These are phyloP conservation scores for Pimpla rufipes DNA, from an alignment of 2,888 invertebrate genomes.

Conservation along the genomic window DNA sequence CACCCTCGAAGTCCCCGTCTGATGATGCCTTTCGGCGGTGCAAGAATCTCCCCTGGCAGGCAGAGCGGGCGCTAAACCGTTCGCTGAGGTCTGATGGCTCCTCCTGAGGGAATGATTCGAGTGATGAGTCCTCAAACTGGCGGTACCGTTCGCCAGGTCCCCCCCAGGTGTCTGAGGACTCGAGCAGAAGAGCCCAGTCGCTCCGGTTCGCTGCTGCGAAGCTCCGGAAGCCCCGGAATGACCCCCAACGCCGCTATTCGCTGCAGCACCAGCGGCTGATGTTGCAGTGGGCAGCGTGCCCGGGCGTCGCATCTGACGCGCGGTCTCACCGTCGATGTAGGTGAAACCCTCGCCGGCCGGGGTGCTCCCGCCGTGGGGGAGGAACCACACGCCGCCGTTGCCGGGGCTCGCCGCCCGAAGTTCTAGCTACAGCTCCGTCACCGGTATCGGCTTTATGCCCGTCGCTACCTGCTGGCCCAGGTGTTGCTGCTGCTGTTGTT, in stretches of 20 bases:
- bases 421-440: constrained; percentile 98
- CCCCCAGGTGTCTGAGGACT: constrained; percentile 52
- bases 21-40: constrained; percentile 67
- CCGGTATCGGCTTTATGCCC: constrained; percentile 91
- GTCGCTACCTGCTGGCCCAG: constrained; percentile 76
- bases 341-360: constrained; percentile 91
- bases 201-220: constrained; percentile 63
- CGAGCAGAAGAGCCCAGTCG: constrained; percentile 60
- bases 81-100: constrained; percentile 60
- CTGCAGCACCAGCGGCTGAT: background rate
- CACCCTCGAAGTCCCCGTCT: constrained; percentile 60
- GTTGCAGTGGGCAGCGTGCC: constrained; percentile 82
- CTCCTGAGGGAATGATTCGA: constrained; percentile 77
- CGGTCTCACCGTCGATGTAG: constrained; percentile 90
- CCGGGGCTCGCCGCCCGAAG: constrained; percentile 92
- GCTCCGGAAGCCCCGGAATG: too few relatives aligned
- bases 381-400: constrained; percentile 90
- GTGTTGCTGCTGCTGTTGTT: constrained; percentile 83
- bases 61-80: constrained; percentile 70
- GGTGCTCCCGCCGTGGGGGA: constrained; percentile 89
- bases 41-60: constrained; percentile 77
- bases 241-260: constrained; percentile 67
- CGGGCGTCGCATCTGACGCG: constrained; percentile 86
- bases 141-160: constrained; percentile 55
- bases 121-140: constrained; percentile 71